Base-by-base conservation (phyloP, 2,888 invertebrate genomes). In the Gerosis bhagava region DNA sequence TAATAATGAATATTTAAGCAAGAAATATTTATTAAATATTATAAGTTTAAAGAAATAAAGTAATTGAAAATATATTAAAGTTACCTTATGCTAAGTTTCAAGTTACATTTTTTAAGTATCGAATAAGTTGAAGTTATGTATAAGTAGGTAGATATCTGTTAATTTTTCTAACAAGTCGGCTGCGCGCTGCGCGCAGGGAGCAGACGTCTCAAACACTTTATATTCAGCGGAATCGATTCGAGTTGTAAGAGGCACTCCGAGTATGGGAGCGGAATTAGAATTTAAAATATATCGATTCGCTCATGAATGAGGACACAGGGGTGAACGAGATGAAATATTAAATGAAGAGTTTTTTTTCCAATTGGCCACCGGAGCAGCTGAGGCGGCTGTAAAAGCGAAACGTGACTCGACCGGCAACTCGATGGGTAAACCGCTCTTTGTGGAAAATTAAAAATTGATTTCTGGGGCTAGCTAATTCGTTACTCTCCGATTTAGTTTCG, bases 281-380 rank as follows among this genome's bases (percentile, higher is more conserved):
- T 84, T 84, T 83, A 77, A 81, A 84, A 83, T 82, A 80, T 79
- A 83, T 81, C 72, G 81, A 78, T 77, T 83, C 77, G 75, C 74
- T 67, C 65, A 73, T 73, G 77, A 73, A 66, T 62, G 56, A 47
- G 55, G 53, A 54, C 49, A 43, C 39, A 28, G 28, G 41, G 40
- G 63, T n/a, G 58, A 59, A 50, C 57, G 56, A 60, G 70, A 81
- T 82, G 77, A 81, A 79, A 83, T 81, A 81, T 76, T 77, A 77
- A 77, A 73, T 65, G 65, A 66, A 65, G 67, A 65, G 37, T n/a
- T 81, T 82, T 82, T 24, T 81, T 76, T 77, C 73, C 77, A 72
- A 83, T 84, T 83, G 82, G 73, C 67, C 59, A 58, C 60, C 56
- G 57, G 60, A 68, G 72, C 82, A 86, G 82, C 84, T 84, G 84